phyloP scores from a whole-genome alignment of 2,888 invertebrate genomes.

The Cheilosia grossa region DNA sequence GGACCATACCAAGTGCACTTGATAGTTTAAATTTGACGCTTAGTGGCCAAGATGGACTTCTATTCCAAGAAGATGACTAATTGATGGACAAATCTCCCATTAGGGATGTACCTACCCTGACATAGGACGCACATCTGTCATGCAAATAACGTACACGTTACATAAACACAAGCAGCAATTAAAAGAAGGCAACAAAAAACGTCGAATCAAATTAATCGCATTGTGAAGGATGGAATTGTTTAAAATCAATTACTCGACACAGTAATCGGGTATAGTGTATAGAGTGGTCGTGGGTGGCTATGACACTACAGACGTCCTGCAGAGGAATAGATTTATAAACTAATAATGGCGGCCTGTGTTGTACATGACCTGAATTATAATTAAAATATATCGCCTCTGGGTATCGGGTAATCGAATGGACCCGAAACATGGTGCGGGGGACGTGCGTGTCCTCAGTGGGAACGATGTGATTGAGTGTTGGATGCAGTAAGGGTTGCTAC shows the following conservation, averaged over 20 bases:
- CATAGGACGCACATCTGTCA: slow-evolving; percentile 12
- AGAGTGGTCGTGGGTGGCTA: background rate
- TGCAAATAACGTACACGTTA: slow-evolving; percentile 10
- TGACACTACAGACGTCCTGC: background rate
- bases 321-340: slow-evolving; percentile 54
- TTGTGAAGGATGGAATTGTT: slow-evolving; percentile 37
- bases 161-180: slow-evolving; percentile 11
- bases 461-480: slow-evolving; percentile 56
- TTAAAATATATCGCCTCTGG: slow-evolving; percentile 58
- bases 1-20: slow-evolving; percentile 19
- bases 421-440: slow-evolving; percentile 43
- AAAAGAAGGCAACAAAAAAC: background rate
- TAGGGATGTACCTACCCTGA: background rate
- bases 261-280: slow-evolving; percentile 8
- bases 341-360: slow-evolving; percentile 54
- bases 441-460: slow-evolving; percentile 16
- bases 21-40: slow-evolving; percentile 19
- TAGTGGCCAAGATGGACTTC: slow-evolving; percentile 23
- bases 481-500: slow-evolving; percentile 36
- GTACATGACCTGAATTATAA: slow-evolving; percentile 58
- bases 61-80: slow-evolving; percentile 7
- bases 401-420: slow-evolving; percentile 56
- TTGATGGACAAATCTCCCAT: slow-evolving; percentile 15
- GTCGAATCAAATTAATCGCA: slow-evolving; percentile 27
- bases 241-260: slow-evolving; percentile 51